Evolutionary conservation across 92 coral and sea anemone genomes (phyloP).

Genomic region (Palythoa heliodiscus): DNA sequence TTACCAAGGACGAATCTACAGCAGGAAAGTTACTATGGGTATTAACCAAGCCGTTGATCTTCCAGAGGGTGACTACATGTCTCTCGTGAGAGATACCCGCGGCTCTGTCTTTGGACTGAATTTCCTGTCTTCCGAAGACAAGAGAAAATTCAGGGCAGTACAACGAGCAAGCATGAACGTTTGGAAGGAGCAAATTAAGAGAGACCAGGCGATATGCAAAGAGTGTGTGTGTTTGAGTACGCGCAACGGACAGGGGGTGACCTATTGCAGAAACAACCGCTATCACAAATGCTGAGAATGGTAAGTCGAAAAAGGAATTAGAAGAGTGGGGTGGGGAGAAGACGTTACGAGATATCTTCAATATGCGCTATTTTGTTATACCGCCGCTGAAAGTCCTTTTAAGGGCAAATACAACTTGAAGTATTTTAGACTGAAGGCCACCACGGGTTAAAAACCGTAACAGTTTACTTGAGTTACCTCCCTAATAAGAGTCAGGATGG

Average conservation of each 20-base stretch:
- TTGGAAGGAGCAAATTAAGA: slow-evolving; percentile 90
- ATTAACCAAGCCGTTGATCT: slow-evolving; percentile 54
- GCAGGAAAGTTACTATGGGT: slow-evolving; percentile 60
- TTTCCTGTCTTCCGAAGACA: slow-evolving; percentile 66
- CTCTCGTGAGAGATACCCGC: slow-evolving; percentile 71
- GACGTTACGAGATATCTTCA: not conserved
- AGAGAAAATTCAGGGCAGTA: slow-evolving; percentile 46
- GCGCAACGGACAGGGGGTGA: slow-evolving; percentile 74
- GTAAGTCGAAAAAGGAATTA: slow-evolving; percentile 40
- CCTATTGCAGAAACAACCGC: slow-evolving; percentile 92
- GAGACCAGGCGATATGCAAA: slow-evolving; percentile 85
- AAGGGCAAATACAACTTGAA: too few species aligned
- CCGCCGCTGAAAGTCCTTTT: not conserved
- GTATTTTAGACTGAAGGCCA: too few species aligned
- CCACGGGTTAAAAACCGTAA: too few species aligned
- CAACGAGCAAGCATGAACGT: slow-evolving; percentile 58
- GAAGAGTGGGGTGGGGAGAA: not conserved
- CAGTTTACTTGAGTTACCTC: too few species aligned
- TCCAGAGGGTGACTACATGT: slow-evolving; percentile 77
- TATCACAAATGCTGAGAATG: slow-evolving; percentile 86
- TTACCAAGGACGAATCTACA: slow-evolving; percentile 70
- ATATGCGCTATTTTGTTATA: not conserved
- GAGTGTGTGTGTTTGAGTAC: slow-evolving; percentile 92
- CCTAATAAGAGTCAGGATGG: too few species aligned
- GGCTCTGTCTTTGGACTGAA: slow-evolving; percentile 85